Evolutionary conservation across 2,888 invertebrate genomes (phyloP), one percentile per base, ranked within the genome.

Genomic region (Chrysotoxum bicinctum): DNA sequence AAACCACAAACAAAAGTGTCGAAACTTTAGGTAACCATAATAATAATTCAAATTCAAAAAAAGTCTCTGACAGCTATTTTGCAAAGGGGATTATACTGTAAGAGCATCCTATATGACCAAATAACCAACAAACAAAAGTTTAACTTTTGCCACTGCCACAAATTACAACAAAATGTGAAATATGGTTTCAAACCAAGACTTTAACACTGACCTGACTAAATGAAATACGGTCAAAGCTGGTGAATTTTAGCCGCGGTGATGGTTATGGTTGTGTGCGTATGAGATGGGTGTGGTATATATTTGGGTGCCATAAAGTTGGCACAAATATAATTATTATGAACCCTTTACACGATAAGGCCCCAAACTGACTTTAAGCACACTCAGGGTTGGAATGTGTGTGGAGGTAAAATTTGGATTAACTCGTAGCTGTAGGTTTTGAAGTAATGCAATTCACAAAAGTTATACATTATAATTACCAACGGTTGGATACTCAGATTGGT

Each of bases 131-230:
- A 45, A 48, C 21, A 48, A 1, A 48, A 48, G 21, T 48, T 48
- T 21, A 48, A 48, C 48, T 23, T 48, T 48, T n/a, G n/a, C n/a
- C n/a, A n/a, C n/a, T 48, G 12, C 21, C 50, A 23, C 50, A 50
- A 23, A 50, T 23, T 23, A 50, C 14, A 23, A 50, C 21, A 50
- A 50, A 50, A 50, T n/a, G n/a, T 50, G 6, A 50, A 50, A 23
- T 50, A 6, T 23, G 23, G 14, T 23, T 50, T 14, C 23, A 23
- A 21, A 48, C 12, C 23, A 50, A 23, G 23, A 50, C 23, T 23
- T 50, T 50, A 50, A 23, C 23, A 50, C 23, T 50, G 50, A 50
- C 23, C 23, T 50, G 23, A n/a, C 50, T 50, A 50, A 50, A 50
- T 50, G 50, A 23, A 14, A 14, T 23, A 23, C 7, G 7, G 6